Conservation (phyloP, 2,113 vertebrate genomes). For the Gadus chalcogrammus region DNA sequence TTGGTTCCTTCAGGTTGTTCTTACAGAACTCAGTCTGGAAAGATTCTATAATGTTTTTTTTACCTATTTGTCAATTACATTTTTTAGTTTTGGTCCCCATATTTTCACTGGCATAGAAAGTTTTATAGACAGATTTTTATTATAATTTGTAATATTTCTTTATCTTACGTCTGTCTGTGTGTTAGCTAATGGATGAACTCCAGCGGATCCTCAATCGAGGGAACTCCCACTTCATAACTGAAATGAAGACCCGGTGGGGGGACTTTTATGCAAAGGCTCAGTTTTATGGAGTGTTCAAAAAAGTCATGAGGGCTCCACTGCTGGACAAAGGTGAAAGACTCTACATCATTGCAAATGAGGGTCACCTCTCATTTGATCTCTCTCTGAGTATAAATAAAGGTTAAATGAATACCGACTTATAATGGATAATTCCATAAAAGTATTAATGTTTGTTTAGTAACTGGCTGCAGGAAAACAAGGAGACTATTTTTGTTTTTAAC, state of each 20-base stretch:
- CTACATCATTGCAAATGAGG: too few relatives aligned
- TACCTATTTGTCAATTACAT: too few relatives aligned
- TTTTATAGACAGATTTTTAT: background rate
- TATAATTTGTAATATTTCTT: background rate
- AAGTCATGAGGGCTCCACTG: background rate
- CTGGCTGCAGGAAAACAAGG: slow-evolving; percentile 22
- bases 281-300: slow-evolving; percentile 44
- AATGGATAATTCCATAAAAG: slow-evolving; percentile 9
- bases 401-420: slow-evolving; percentile 13
- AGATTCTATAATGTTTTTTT: too few relatives aligned
- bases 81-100: too few relatives aligned
- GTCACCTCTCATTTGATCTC: slow-evolving; percentile 2
- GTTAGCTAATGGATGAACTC: slow-evolving; percentile 31
- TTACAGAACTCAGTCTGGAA: too few relatives aligned
- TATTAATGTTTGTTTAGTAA: background rate
- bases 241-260: slow-evolving; percentile 29
- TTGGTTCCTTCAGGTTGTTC: too few relatives aligned
- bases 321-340: background rate
- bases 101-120: too few relatives aligned
- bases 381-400: slow-evolving; percentile 18
- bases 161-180: slow-evolving; percentile 13
- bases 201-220: slow-evolving; percentile 24
- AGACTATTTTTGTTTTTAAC: slow-evolving; percentile 24
- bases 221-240: slow-evolving; percentile 24
- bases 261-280: slow-evolving; percentile 27